phyloP scores from a whole-genome alignment of 2,113 vertebrate species.

The Anguilla japonica region DNA sequence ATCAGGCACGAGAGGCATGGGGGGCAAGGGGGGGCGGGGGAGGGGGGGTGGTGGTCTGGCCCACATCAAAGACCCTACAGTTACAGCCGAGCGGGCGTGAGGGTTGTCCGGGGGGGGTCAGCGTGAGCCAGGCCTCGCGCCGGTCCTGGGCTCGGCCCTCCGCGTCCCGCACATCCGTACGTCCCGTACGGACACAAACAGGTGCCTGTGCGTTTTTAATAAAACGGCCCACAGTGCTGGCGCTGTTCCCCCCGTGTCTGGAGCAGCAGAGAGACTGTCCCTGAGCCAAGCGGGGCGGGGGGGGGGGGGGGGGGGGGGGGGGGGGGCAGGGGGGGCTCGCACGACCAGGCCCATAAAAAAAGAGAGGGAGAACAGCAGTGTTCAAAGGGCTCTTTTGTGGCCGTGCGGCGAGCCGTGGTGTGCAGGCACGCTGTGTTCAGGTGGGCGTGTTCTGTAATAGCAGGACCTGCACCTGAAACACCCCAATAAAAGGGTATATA shows the following conservation, averaged over 20 bases:
- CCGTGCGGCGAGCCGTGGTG: background rate
- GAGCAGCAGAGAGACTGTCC: background rate
- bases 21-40: background rate
- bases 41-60: background rate
- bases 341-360: background rate
- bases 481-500: background rate
- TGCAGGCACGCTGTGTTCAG: background rate
- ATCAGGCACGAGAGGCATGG: background rate
- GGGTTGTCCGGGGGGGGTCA: background rate
- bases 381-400: background rate
- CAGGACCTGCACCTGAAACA: background rate
- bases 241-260: background rate
- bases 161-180: background rate
- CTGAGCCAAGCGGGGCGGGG: no score
- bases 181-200: conserved; percentile 38
- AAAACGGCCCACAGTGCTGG: background rate
- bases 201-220: conserved; percentile 21
- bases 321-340: no score
- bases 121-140: background rate
- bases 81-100: background rate
- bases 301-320: no score
- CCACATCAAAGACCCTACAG: background rate
- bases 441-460: background rate
- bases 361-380: background rate
- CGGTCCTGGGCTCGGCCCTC: background rate